Evolutionary conservation across 1,140 invertebrate species (phyloP).

Genomic region (Brachionus rubens): DNA sequence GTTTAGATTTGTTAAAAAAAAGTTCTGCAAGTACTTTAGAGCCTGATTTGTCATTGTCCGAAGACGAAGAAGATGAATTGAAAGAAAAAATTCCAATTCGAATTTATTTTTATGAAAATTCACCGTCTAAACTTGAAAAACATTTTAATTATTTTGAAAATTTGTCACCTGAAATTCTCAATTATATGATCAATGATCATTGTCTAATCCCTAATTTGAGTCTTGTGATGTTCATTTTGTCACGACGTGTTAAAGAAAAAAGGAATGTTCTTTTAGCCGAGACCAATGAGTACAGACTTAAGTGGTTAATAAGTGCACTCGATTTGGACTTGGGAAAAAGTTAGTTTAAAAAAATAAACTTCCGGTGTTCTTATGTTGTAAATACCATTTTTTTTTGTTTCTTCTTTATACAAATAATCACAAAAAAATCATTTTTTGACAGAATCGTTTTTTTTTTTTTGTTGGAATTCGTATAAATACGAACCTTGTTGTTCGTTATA

Average conservation of each 20-base stretch:
- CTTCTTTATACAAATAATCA: too few relatives aligned
- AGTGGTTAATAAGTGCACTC: not conserved
- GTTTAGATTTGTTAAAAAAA: not conserved
- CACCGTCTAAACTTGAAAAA: not conserved
- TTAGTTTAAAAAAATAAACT: too few relatives aligned
- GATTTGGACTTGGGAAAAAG: not conserved
- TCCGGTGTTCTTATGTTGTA: too few relatives aligned
- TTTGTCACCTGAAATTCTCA: not conserved
- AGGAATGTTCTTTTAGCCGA: not conserved
- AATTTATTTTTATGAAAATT: constrained; percentile 27
- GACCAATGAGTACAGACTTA: not conserved
- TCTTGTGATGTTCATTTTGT: constrained; percentile 22
- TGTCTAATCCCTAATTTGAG: not conserved
- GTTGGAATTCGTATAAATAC: too few relatives aligned
- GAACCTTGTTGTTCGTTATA: too few relatives aligned
- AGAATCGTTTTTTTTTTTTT: too few relatives aligned
- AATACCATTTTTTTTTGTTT: too few relatives aligned
- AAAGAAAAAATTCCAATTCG: not conserved
- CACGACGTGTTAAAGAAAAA: not conserved
- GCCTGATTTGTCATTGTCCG: constrained; percentile 26
- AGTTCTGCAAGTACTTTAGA: not conserved
- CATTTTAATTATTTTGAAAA: constrained; percentile 35
- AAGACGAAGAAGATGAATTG: not conserved
- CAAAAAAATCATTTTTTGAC: too few relatives aligned
- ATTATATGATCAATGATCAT: not conserved